A percentile compares a stretch with the other conserved stretches of the same genome.
Conservation (phyloP, 2,113 vertebrate genomes). For the Laticauda colubrina region DNA sequence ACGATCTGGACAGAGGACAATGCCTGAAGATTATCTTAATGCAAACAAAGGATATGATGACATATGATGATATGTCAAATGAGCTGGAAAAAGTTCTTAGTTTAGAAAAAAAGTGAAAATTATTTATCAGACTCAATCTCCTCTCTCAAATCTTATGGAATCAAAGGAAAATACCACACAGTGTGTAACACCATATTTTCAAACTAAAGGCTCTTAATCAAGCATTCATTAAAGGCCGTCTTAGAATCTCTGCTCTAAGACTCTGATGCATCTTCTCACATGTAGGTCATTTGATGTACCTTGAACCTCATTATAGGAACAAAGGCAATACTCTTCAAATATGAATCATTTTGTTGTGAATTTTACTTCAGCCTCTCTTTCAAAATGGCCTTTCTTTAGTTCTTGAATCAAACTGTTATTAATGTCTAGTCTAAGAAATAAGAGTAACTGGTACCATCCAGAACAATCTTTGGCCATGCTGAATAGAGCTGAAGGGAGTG, state of each 20-base stretch:
- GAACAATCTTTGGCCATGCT: neutral
- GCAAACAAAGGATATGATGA: neutral
- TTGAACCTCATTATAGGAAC: conserved; percentile 30
- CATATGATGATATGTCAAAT: neutral
- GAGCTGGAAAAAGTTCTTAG: neutral
- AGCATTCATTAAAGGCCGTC: conserved; percentile 44
- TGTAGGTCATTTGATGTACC: conserved; percentile 56
- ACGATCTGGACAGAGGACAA: neutral
- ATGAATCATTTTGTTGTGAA: conserved; percentile 36
- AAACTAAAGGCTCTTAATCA: conserved; percentile 21
- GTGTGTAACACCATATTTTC: conserved; percentile 33
- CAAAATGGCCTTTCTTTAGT: conserved; percentile 44
- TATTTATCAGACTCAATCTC: neutral
- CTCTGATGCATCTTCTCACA: conserved; percentile 53
- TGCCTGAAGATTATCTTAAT: neutral
- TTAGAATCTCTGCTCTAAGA: conserved; percentile 46
- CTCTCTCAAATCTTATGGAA: neutral
- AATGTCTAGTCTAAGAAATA: neutral
- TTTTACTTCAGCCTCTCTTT: conserved; percentile 42
- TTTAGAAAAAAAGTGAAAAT: neutral
- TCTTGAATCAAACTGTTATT: conserved; percentile 29
- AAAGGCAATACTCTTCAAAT: conserved; percentile 16
- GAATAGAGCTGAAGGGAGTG: neutral
- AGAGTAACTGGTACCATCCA: neutral
- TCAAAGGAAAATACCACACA: neutral